Evolutionary conservation across 2,888 invertebrate genomes (phyloP).

Genomic region (Cryptus viduatorius): DNA sequence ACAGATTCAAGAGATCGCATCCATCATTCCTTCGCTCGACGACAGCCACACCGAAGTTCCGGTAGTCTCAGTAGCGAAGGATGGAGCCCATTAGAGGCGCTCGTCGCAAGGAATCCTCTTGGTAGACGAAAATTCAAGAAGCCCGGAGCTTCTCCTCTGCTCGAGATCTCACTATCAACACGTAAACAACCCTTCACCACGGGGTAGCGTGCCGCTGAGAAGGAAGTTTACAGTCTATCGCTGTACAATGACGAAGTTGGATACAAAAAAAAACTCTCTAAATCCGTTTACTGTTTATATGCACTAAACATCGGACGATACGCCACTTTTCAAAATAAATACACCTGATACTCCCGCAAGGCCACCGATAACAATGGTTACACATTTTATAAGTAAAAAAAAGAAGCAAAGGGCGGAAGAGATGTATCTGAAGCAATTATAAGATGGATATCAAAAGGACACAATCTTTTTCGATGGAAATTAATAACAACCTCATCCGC

Average conservation of each 20-base stretch:
- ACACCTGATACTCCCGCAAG: background rate
- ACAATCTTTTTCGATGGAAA: too few relatives aligned
- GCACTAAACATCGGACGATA: background rate
- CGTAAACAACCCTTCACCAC: slow-evolving; percentile 73
- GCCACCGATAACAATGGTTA: background rate
- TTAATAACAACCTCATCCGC: too few relatives aligned
- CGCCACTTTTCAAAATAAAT: slow-evolving; percentile 1
- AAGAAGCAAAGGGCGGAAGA: too few relatives aligned
- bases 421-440: too few relatives aligned
- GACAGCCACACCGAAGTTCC: slow-evolving; percentile 47
- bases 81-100: slow-evolving; percentile 50
- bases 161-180: slow-evolving; percentile 49
- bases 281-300: slow-evolving; percentile 16
- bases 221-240: slow-evolving; percentile 8
- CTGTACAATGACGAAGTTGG: background rate
- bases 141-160: background rate
- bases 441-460: too few relatives aligned
- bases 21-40: slow-evolving; percentile 42
- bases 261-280: background rate
- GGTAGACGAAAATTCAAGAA: slow-evolving; percentile 71
- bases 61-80: slow-evolving; percentile 42
- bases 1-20: slow-evolving; percentile 34
- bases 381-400: too few relatives aligned
- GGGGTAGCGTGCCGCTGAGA: slow-evolving; percentile 66
- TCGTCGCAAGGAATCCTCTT: slow-evolving; percentile 69